Percentiles rank a stretch among this genome's conserved stretches.
phyloP scores from a whole-genome alignment of 92 coral and sea anemone genomes.

The Zoanthus sociatus region DNA sequence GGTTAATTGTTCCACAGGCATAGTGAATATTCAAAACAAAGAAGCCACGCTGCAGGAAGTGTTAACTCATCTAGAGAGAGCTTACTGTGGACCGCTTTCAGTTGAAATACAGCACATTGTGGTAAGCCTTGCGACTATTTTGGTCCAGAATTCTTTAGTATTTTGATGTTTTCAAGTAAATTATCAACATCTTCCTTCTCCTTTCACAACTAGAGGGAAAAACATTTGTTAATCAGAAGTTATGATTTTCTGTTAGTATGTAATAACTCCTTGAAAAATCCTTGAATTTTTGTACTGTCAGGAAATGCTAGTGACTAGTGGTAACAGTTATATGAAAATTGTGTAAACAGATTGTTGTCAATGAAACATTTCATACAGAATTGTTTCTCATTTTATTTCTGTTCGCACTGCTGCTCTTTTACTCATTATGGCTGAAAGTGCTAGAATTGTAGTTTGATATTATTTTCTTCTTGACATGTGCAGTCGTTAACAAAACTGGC shows the following conservation, averaged over 20 bases:
- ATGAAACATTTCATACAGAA: constrained; percentile 16
- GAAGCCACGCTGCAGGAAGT: constrained; percentile 29
- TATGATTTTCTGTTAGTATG: too few relatives aligned
- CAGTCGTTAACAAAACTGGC: background rate
- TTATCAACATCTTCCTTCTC: too few relatives aligned
- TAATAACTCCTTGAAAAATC: background rate
- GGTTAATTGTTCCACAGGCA: background rate
- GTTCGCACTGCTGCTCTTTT: background rate
- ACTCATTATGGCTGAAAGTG: too few relatives aligned
- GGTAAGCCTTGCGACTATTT: background rate
- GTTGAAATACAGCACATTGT: constrained; percentile 35
- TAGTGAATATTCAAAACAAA: constrained; percentile 1
- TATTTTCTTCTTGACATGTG: background rate
- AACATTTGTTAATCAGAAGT: too few relatives aligned
- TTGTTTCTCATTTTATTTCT: constrained; percentile 5
- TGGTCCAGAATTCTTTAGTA: too few relatives aligned
- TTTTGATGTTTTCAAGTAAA: too few relatives aligned
- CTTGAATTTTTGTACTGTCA: background rate
- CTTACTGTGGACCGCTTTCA: constrained; percentile 41
- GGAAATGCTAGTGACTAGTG: background rate
- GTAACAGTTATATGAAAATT: background rate
- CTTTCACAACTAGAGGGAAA: too few relatives aligned
- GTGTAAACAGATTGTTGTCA: background rate
- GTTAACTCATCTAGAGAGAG: constrained; percentile 11
- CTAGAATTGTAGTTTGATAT: too few relatives aligned